phyloP scores from a whole-genome alignment of 2,888 invertebrate genomes.

The Phyllotreta striolata region DNA sequence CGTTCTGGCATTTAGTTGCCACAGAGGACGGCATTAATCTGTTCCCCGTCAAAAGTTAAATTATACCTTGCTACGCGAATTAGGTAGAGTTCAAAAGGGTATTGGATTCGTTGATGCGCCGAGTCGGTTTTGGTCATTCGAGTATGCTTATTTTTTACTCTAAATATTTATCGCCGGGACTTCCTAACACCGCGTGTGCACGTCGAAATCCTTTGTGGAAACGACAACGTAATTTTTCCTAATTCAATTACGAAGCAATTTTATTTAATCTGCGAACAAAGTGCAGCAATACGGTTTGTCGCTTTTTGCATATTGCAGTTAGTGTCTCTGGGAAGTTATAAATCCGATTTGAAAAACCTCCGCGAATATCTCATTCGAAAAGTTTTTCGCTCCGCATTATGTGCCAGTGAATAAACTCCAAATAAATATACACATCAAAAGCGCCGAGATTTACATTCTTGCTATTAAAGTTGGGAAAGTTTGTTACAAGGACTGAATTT shows the following conservation, averaged over 20 bases:
- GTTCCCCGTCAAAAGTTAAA: constrained; percentile 36
- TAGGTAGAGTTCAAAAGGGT: constrained; percentile 44
- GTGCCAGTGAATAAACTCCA: constrained; percentile 23
- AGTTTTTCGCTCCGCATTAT: constrained; percentile 26
- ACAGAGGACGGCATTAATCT: constrained; percentile 25
- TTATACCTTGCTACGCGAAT: constrained; percentile 28
- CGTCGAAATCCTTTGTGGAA: not conserved
- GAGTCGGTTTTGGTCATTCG: not conserved
- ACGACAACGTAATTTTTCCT: not conserved
- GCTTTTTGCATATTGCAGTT: constrained; percentile 21
- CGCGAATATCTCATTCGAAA: constrained; percentile 24
- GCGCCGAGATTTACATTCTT: constrained; percentile 12
- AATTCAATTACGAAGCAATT: constrained; percentile 23
- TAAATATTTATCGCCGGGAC: too few species aligned
- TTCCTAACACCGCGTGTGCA: not conserved
- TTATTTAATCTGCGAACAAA: constrained; percentile 16
- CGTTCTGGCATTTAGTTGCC: constrained; percentile 15
- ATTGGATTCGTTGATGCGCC: constrained; percentile 3
- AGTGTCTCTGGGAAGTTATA: constrained; percentile 19
- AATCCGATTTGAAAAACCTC: constrained; percentile 24
- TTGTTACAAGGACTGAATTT: constrained; percentile 10
- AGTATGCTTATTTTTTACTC: too few species aligned
- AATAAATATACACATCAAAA: constrained; percentile 16
- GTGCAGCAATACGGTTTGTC: constrained; percentile 18
- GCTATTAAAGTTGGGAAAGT: constrained; percentile 19